Evolutionary conservation across 2,888 invertebrate species (phyloP).

Genomic region (Ichneumoninae sp.): DNA sequence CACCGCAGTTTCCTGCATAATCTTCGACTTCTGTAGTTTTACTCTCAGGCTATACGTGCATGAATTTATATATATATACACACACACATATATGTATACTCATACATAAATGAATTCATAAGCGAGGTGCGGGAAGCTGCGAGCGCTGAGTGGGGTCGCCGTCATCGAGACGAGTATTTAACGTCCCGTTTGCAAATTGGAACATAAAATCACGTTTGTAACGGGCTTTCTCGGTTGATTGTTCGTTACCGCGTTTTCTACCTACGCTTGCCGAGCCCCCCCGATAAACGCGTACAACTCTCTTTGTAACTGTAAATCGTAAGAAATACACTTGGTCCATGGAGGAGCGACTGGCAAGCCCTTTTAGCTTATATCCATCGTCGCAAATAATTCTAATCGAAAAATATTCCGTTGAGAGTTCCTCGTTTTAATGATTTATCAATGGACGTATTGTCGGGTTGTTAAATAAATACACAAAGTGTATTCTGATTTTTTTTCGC

Average conservation of each 20-base stretch:
- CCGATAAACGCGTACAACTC: conserved; percentile 26
- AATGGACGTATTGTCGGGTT: not conserved
- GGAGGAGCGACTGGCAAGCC: conserved; percentile 43
- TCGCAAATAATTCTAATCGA: conserved; percentile 9
- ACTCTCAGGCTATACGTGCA: not conserved
- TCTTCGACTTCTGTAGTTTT: not conserved
- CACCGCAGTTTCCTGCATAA: not conserved
- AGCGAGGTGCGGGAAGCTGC: conserved; percentile 10
- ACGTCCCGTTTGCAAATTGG: conserved; percentile 82
- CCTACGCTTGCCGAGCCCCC: conserved; percentile 73
- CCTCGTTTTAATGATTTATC: not conserved
- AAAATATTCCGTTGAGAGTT: conserved; percentile 6
- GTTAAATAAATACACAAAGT: not conserved
- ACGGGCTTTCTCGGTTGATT: conserved; percentile 79
- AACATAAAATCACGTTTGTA: conserved; percentile 82
- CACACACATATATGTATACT: not conserved
- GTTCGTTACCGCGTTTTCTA: conserved; percentile 79
- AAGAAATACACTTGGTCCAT: conserved; percentile 55
- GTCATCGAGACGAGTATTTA: conserved; percentile 71
- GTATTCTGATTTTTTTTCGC: not conserved
- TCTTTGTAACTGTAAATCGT: conserved; percentile 53
- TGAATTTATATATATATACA: not conserved
- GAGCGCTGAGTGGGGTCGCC: conserved; percentile 67
- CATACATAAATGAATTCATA: conserved; percentile 11
- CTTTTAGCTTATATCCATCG: conserved; percentile 13